phyloP scores from a whole-genome alignment of 2,797 vertebrate species.

The Cottoperca gobio region DNA sequence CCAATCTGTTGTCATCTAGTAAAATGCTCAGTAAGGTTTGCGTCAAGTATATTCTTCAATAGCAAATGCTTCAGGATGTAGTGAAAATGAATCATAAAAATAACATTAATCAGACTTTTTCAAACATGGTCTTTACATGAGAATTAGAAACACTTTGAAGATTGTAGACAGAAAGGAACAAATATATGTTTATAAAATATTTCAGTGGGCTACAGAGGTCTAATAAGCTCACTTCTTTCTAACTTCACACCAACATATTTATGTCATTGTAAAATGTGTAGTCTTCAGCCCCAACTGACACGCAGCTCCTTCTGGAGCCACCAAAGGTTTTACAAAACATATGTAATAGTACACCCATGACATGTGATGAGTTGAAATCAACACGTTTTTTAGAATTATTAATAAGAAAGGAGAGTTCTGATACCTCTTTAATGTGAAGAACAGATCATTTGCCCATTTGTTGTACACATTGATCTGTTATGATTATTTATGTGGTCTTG shows the following conservation, averaged over 20 bases:
- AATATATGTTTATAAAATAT: neutral
- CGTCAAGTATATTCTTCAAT: slow-evolving; percentile 8
- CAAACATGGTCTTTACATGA: neutral
- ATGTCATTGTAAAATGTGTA: neutral
- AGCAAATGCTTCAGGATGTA: neutral
- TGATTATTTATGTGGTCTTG: neutral
- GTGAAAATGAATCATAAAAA: slow-evolving; percentile 18
- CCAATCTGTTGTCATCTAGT: slow-evolving; percentile 7
- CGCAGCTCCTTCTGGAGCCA: neutral
- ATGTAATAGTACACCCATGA: neutral
- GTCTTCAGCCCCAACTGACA: neutral
- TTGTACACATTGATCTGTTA: neutral
- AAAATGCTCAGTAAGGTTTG: slow-evolving; percentile 29
- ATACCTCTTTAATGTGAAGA: neutral
- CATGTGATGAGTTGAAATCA: neutral
- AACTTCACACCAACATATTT: neutral
- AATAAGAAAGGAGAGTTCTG: neutral
- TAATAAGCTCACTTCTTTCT: neutral
- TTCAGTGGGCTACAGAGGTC: neutral
- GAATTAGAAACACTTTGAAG: neutral
- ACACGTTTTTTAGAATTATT: neutral
- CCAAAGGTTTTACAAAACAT: neutral
- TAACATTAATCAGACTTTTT: slow-evolving; percentile 4
- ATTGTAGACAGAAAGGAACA: neutral
- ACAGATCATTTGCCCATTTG: neutral